Base-by-base conservation (phyloP, 2,888 invertebrate species). In the Enchytraeus crypticus region DNA sequence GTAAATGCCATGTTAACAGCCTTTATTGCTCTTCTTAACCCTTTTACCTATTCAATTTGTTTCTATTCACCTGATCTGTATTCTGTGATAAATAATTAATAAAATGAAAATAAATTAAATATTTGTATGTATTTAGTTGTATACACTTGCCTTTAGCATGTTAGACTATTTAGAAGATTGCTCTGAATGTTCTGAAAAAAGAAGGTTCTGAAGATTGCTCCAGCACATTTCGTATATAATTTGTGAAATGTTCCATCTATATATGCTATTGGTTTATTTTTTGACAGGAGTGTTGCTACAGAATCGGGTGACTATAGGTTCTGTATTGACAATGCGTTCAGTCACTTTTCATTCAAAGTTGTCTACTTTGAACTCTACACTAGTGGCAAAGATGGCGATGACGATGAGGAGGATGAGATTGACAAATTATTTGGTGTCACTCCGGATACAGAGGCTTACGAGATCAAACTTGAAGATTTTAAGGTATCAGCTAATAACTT, bases 251-350 rank as follows among this genome's bases (percentile, higher is more conserved):
- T n/a, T n/a, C n/a, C n/a, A n/a, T n/a, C n/a, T n/a, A n/a, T 51
- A 30, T 21, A 8, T 26, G 1, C 5, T 43, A 5, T 45, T 14
- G 23, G 30, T 30, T 14, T 18, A 30, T 59, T 23, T 32, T 18
- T 26, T 53, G 63, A 2, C 51, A 67, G 67, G 45, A 14, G 64
- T 14, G 21, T 27, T 23, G 58, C 66, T 2, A 32, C 43, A n/a
- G 64, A 62, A 33, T 60, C 60, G 33, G 92, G 91, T 0, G 89
- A 89, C 74, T 90, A 88, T 75, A 84, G 86, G 64, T 84, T 92
- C 71, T 92, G 92, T 73, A 90, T 92, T 72, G 92, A 92, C 75
- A 92, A 92, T 76, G 86, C 85, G 0, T 88, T 87, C 76, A 90
- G 89, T 75, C 80, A 85, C n/a, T 89, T 88, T 72, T 88, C 88